These are phyloP conservation scores for Sthenelais limicola DNA, from an alignment of 2,888 invertebrate species.

Conservation along the genomic window DNA sequence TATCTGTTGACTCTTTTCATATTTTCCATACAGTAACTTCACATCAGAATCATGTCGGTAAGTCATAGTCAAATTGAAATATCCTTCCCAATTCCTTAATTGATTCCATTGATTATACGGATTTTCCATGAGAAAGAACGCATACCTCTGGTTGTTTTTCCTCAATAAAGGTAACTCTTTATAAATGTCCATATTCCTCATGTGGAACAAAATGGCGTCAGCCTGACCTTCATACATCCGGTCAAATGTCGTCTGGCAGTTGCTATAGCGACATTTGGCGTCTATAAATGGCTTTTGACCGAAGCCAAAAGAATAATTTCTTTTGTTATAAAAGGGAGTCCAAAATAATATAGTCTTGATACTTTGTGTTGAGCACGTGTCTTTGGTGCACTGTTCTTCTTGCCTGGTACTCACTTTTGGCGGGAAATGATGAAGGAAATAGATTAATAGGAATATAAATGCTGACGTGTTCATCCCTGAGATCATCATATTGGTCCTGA, in stretches of 20 bases:
- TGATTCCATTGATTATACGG: conserved; percentile 43
- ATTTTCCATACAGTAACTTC: conserved; percentile 48
- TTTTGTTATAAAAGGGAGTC: conserved; percentile 44
- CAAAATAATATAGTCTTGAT: conserved; percentile 48
- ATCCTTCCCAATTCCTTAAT: conserved; percentile 9
- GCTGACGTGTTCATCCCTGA: too few species aligned
- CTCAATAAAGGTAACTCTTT: conserved; percentile 18
- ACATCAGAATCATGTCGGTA: conserved; percentile 56
- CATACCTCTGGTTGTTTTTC: conserved; percentile 31
- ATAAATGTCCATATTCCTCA: conserved; percentile 41
- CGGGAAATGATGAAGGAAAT: too few species aligned
- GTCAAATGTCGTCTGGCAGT: conserved; percentile 45
- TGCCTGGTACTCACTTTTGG: too few species aligned
- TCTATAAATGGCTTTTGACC: conserved; percentile 47
- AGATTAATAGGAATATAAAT: too few species aligned
- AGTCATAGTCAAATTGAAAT: conserved; percentile 57
- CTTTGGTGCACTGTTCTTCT: too few species aligned
- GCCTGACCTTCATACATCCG: conserved; percentile 32
- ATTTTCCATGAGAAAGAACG: conserved; percentile 43
- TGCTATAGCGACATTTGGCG: conserved; percentile 44
- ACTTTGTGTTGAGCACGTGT: too few species aligned
- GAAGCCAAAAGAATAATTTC: conserved; percentile 47
- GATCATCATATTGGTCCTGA: too few species aligned
- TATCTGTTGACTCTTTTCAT: background rate
- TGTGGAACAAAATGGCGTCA: conserved; percentile 49